These are phyloP conservation scores for Probaryconus sp. DNA, from an alignment of 1,140 invertebrate genomes.

Conservation along the genomic window DNA sequence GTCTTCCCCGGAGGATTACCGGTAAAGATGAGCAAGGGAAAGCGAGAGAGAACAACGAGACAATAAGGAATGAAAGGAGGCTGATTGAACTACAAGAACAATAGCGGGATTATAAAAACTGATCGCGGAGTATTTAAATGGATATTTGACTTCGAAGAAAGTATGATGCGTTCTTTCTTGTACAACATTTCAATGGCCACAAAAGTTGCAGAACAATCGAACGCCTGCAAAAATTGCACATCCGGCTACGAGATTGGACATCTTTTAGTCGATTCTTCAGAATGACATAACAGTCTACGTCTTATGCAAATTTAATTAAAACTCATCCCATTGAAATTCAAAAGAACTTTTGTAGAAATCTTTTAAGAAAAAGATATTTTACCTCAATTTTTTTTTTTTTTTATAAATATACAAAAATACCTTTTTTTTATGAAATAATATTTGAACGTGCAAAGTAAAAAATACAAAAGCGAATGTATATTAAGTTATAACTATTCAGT, in stretches of 20 bases:
- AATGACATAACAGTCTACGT: conserved; percentile 34
- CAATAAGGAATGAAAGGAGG: conserved; percentile 55
- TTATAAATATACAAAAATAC: too few relatives aligned
- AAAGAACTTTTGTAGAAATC: too few relatives aligned
- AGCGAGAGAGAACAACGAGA: conserved; percentile 38
- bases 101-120: conserved; percentile 55
- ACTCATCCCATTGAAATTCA: conserved; percentile 21
- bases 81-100: conserved; percentile 53
- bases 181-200: conserved; percentile 26
- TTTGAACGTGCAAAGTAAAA: too few relatives aligned
- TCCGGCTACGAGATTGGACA: conserved; percentile 31
- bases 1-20: conserved; percentile 55
- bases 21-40: conserved; percentile 56
- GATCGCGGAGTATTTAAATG: conserved; percentile 46
- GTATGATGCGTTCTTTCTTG: conserved; percentile 51
- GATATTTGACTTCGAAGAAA: conserved; percentile 47
- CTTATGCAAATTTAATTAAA: conserved; percentile 45
- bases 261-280: conserved; percentile 1
- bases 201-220: conserved; percentile 44
- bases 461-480: too few relatives aligned
- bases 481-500: too few relatives aligned
- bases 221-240: conserved; percentile 34
- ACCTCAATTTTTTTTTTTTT: too few relatives aligned
- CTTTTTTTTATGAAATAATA: too few relatives aligned
- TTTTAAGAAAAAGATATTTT: too few relatives aligned